Conservation (phyloP, 1,140 invertebrate genomes). For the Dendrolimus punctatus region DNA sequence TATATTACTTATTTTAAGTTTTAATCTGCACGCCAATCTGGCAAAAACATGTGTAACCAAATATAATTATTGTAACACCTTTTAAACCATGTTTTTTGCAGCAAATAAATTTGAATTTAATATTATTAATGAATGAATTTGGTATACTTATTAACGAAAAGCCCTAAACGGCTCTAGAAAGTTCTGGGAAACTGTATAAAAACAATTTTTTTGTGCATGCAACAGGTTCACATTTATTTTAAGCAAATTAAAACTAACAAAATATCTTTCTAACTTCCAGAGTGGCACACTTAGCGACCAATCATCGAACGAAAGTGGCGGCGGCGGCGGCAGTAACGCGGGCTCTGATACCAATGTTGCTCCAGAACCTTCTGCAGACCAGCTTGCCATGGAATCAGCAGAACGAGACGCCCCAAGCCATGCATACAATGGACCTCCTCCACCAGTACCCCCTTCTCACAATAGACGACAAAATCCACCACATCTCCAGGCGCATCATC, state of each 20-base stretch:
- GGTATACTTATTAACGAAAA: too few species aligned
- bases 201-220: too few species aligned
- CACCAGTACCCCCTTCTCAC: slow-evolving; percentile 56
- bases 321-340: slow-evolving; percentile 29
- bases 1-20: too few species aligned
- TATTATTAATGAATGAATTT: too few species aligned
- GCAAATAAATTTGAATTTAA: too few species aligned
- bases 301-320: slow-evolving; percentile 49
- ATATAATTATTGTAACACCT: too few species aligned
- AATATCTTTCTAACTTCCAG: slow-evolving; percentile 33
- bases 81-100: too few species aligned
- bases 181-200: too few species aligned
- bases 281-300: slow-evolving; percentile 52
- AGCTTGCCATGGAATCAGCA: slow-evolving; percentile 78
- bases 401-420: slow-evolving; percentile 74
- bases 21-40: too few species aligned
- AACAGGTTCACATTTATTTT: too few species aligned
- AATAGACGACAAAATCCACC: slow-evolving; percentile 63
- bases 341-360: slow-evolving; percentile 42
- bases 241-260: not conserved
- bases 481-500: slow-evolving; percentile 71
- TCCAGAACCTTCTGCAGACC: slow-evolving; percentile 71
- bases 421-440: slow-evolving; percentile 68
- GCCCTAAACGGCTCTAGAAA: too few species aligned
- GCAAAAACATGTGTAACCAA: too few species aligned